Evolutionary conservation across 1,140 invertebrate species (phyloP).

Genomic region (Parapsyche elsis): DNA sequence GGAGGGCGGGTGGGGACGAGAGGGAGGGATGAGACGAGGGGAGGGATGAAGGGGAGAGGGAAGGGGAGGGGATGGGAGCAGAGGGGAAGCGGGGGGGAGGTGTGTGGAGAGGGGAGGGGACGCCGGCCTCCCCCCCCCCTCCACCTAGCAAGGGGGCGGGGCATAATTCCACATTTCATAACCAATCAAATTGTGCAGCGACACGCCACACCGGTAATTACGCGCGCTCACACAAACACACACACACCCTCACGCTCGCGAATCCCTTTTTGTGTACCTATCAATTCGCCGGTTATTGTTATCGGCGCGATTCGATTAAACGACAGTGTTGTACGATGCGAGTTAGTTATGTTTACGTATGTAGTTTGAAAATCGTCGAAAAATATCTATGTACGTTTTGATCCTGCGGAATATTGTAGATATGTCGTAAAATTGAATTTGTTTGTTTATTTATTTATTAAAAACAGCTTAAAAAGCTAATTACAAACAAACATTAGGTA

Average conservation of each 20-base stretch:
- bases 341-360: too few relatives aligned
- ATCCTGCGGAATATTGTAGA: too few relatives aligned
- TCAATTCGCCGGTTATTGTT: too few relatives aligned
- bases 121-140: conserved; percentile 58
- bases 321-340: not conserved
- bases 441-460: too few relatives aligned
- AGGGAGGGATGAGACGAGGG: conserved; percentile 49
- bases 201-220: conserved; percentile 5
- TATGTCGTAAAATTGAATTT: too few relatives aligned
- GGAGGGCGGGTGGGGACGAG: conserved; percentile 54
- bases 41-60: not conserved
- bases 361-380: too few relatives aligned
- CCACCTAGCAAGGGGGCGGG: conserved; percentile 63
- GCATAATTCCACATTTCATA: conserved; percentile 69
- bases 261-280: too few relatives aligned
- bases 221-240: not conserved
- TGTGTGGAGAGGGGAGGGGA: conserved; percentile 67
- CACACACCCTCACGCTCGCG: not conserved
- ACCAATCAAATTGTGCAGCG: conserved; percentile 63
- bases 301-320: not conserved
- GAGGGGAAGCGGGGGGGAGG: conserved; percentile 58
- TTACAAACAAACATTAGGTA: too few relatives aligned
- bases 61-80: not conserved
- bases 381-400: too few relatives aligned
- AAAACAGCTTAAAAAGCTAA: too few relatives aligned